phyloP scores from a whole-genome alignment of 1,140 invertebrate species.

The Trichomalopsis sarcophagae region DNA sequence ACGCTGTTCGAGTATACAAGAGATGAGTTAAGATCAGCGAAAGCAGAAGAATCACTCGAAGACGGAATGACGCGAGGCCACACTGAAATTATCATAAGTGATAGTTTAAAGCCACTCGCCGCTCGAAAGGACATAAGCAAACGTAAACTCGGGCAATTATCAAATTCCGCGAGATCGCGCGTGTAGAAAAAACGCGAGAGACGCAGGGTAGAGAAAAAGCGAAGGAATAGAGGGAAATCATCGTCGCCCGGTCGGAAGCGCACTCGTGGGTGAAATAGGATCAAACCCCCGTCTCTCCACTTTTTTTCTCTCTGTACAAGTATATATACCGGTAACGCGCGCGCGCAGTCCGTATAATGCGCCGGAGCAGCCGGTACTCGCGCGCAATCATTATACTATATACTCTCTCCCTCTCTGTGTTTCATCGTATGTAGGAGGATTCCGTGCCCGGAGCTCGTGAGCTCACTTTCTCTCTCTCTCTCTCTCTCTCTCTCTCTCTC shows the following conservation, averaged over 20 bases:
- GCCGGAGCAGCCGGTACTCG: neutral
- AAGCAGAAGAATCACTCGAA: too few species aligned
- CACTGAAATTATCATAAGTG: too few species aligned
- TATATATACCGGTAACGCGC: neutral
- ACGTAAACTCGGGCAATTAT: neutral
- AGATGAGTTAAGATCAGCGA: too few species aligned
- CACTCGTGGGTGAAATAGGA: slow-evolving; percentile 52
- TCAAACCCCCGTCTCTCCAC: slow-evolving; percentile 6
- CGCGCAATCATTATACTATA: slow-evolving; percentile 35
- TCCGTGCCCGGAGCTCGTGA: slow-evolving; percentile 8
- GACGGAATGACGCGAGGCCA: too few species aligned
- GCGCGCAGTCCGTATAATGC: slow-evolving; percentile 23
- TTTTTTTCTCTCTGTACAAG: neutral
- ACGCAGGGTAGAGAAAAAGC: neutral
- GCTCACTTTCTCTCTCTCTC: neutral
- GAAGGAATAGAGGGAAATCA: slow-evolving; percentile 10
- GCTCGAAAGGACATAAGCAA: too few species aligned
- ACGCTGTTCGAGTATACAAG: too few species aligned
- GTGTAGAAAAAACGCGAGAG: neutral
- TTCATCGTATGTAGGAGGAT: slow-evolving; percentile 28
- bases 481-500: too few species aligned
- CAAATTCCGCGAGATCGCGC: neutral
- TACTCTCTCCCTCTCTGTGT: neutral
- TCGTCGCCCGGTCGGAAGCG: slow-evolving; percentile 36
- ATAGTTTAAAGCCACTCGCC: too few species aligned